A percentile compares a stretch with the other conserved stretches of the same genome.
phyloP scores from a whole-genome alignment of 2,888 invertebrate species.

The Julus scanicus region DNA sequence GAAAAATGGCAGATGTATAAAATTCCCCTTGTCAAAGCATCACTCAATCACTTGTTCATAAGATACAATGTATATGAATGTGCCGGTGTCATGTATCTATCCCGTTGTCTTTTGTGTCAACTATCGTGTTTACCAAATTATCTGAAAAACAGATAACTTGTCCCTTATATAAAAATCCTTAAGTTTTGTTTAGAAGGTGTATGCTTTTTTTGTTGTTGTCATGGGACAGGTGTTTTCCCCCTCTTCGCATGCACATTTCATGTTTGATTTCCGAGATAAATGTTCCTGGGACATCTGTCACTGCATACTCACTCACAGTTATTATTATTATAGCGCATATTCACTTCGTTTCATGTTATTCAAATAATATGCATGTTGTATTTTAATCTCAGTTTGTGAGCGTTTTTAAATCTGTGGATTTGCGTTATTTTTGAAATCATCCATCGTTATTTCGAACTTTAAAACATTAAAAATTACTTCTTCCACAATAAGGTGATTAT shows the following conservation, averaged over 20 bases:
- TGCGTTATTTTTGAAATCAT: no score
- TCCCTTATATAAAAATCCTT: background rate
- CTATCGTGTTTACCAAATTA: constrained; percentile 17
- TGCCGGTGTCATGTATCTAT: background rate
- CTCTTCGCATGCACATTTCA: constrained; percentile 14
- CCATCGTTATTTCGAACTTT: no score
- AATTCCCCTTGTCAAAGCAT: background rate
- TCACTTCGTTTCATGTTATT: background rate
- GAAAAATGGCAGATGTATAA: background rate
- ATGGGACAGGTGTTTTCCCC: constrained; percentile 36
- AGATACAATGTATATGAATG: no score
- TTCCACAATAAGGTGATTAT: no score
- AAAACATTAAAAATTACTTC: no score
- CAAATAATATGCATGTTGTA: no score
- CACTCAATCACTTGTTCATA: background rate
- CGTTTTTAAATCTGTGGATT: no score
- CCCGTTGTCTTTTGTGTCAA: background rate
- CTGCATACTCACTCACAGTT: constrained; percentile 4
- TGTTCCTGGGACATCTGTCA: constrained; percentile 21
- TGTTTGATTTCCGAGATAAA: constrained; percentile 32
- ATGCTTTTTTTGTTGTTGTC: background rate
- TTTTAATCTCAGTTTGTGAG: no score
- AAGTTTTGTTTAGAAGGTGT: background rate
- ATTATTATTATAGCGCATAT: background rate
- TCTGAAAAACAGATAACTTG: background rate